Evolutionary conservation across 2,113 vertebrate species (phyloP).

Genomic region (Trichechus manatus): DNA sequence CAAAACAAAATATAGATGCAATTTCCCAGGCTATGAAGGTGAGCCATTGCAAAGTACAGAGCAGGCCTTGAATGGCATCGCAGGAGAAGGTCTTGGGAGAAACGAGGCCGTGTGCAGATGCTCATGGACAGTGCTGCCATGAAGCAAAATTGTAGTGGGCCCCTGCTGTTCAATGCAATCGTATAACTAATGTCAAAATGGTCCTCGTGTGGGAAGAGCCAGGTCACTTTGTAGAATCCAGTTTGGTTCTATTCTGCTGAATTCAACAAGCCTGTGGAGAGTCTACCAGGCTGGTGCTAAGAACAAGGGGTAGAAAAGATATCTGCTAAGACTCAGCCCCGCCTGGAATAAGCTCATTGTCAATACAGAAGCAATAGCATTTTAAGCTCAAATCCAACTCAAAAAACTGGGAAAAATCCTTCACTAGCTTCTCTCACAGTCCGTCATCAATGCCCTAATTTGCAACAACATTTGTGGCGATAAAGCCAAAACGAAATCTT

Average conservation of each 20-base stretch:
- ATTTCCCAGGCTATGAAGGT: slow-evolving; percentile 88
- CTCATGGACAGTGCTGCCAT: fast-evolving
- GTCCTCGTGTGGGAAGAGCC: not conserved
- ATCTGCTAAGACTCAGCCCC: fast-evolving
- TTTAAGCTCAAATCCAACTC: too few relatives aligned
- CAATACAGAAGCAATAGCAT: fast-evolving
- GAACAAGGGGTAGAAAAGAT: not conserved
- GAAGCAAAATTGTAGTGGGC: fast-evolving
- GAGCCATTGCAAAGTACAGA: fast-evolving
- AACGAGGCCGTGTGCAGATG: not conserved
- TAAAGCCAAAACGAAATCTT: not conserved
- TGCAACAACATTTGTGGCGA: not conserved
- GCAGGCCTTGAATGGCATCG: fast-evolving
- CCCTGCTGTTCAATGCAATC: not conserved
- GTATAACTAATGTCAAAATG: fast-evolving
- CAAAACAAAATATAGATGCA: slow-evolving; percentile 86
- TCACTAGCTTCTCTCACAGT: too few relatives aligned
- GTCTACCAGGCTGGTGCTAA: fast-evolving
- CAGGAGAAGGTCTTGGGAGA: not conserved
- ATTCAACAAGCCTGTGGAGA: fast-evolving
- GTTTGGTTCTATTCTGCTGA: fast-evolving
- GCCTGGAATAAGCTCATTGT: fast-evolving
- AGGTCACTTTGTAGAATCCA: not conserved
- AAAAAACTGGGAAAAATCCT: not conserved
- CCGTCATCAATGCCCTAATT: fast-evolving